Conservation (phyloP, 2,797 vertebrate genomes). For the Meda fulgida region DNA sequence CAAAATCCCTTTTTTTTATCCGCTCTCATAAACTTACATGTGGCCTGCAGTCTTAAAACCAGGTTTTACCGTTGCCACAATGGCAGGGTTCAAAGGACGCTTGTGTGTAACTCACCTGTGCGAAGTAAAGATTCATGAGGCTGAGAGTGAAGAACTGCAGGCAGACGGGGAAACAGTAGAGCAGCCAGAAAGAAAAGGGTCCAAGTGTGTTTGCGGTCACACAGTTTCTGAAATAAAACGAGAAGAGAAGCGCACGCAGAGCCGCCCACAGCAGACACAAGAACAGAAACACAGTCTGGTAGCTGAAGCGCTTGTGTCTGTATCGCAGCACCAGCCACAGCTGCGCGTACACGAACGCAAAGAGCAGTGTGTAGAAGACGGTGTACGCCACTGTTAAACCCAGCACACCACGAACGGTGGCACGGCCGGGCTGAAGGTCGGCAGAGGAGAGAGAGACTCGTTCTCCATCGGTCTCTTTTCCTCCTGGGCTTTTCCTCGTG, state of each 20-base stretch:
- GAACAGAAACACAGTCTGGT: constrained; percentile 95
- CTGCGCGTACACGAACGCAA: constrained; percentile 90
- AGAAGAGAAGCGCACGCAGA: constrained; percentile 92
- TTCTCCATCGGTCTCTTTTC: constrained; percentile 49
- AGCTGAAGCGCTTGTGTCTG: constrained; percentile 94
- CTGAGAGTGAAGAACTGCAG: constrained; percentile 98
- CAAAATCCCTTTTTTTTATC: background rate
- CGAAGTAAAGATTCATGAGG: constrained; percentile 96
- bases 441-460: constrained; percentile 65
- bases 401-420: constrained; percentile 91
- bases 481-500: constrained; percentile 2
- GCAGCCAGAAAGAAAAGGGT: constrained; percentile 94
- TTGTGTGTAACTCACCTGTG: constrained; percentile 82
- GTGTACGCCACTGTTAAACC: constrained; percentile 93
- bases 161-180: constrained; percentile 96
- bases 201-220: constrained; percentile 89
- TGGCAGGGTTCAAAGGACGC: constrained; percentile 5
- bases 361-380: constrained; percentile 91
- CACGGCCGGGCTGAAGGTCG: constrained; percentile 91
- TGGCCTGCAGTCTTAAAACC: background rate
- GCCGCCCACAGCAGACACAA: constrained; percentile 97
- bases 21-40: background rate
- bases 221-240: constrained; percentile 95
- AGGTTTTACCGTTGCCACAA: background rate
- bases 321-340: constrained; percentile 95